Percentiles rank a stretch among this genome's conserved stretches.
Evolutionary conservation across 2,113 vertebrate species (phyloP).

Genomic region (Asarcornis scutulata): DNA sequence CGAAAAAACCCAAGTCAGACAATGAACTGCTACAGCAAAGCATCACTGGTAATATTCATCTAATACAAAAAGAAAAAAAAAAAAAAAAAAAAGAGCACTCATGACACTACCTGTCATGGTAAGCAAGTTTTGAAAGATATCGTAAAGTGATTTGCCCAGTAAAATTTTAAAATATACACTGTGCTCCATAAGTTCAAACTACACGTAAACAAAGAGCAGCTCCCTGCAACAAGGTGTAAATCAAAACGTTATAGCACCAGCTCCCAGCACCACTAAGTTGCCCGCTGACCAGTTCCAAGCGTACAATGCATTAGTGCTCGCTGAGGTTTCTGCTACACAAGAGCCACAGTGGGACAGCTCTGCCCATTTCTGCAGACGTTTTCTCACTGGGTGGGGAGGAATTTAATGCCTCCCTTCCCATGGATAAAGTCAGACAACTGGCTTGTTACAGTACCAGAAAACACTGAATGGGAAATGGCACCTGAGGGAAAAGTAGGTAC

Average conservation of each 20-base stretch:
- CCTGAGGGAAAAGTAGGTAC: slow-evolving; percentile 30
- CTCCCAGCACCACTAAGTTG: slow-evolving; percentile 73
- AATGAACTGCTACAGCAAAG: slow-evolving; percentile 35
- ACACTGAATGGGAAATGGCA: slow-evolving; percentile 20
- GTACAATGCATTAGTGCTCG: slow-evolving; percentile 50
- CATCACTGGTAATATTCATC: not conserved
- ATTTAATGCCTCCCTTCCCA: not conserved
- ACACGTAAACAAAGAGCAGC: slow-evolving; percentile 56
- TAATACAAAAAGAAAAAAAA: not conserved
- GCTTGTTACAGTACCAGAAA: not conserved
- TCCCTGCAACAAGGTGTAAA: slow-evolving; percentile 59
- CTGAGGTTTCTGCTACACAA: slow-evolving; percentile 59
- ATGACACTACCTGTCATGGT: not conserved
- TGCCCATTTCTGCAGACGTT: not conserved
- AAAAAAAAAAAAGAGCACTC: not conserved
- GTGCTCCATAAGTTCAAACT: slow-evolving; percentile 62
- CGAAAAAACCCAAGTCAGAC: slow-evolving; percentile 1
- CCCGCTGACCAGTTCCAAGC: slow-evolving; percentile 51
- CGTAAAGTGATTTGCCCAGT: slow-evolving; percentile 25
- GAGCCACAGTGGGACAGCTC: not conserved
- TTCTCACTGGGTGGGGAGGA: not conserved
- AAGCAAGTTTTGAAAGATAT: slow-evolving; percentile 7
- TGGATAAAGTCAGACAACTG: not conserved
- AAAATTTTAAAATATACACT: slow-evolving; percentile 42
- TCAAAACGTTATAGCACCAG: slow-evolving; percentile 66